Base-by-base conservation (phyloP, 2,888 invertebrate genomes). In the Melangyna quadrimaculata region DNA sequence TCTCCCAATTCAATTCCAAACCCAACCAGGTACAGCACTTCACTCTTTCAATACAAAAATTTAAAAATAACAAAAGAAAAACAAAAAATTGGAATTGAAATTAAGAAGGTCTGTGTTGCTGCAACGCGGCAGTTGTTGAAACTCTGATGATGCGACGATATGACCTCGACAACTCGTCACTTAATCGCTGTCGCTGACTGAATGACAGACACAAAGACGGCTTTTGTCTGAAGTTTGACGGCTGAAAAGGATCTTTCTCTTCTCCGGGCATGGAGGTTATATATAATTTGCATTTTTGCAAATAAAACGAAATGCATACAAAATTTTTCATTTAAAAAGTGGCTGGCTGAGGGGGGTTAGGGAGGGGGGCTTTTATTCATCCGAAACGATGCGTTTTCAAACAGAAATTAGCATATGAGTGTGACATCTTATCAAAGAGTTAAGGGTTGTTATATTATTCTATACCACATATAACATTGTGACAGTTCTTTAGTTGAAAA, bases 121-220 rank as follows among this genome's bases (percentile, higher is more conserved):
- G 73, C 37, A 55, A 55, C 29, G 55, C 35, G 9, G 57, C 45
- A 27, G 67, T 61, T 55, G 67, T 61, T 55, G 51, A 27, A 45
- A 32, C 53, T 65, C 7, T 29, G 65, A 48, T 65, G 71, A 19
- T 80, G 77, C 73, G 69, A 45, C 69, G 81, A 81, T 81, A 81
- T 80, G 81, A 86, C 86, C 81, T 86, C 86, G 73, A 86, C 81
- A 86, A 86, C 81, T 81, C 86, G 86, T 86, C 86, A 86, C 86
- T 86, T 86, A 86, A 86, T 86, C 86, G 86, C 72, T 81, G 81
- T 86, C 77, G 57, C 77, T 73, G 75, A 73, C 73, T 73, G 77
- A 72, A 70, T 86, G 86, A 81, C 77, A 77, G 86, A 86, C 86
- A 77, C 72, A 77, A 17, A 69, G 80, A 81, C 86, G 81, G 69